Evolutionary conservation across 2,113 vertebrate species (phyloP).

Genomic region (Callorhinus ursinus): DNA sequence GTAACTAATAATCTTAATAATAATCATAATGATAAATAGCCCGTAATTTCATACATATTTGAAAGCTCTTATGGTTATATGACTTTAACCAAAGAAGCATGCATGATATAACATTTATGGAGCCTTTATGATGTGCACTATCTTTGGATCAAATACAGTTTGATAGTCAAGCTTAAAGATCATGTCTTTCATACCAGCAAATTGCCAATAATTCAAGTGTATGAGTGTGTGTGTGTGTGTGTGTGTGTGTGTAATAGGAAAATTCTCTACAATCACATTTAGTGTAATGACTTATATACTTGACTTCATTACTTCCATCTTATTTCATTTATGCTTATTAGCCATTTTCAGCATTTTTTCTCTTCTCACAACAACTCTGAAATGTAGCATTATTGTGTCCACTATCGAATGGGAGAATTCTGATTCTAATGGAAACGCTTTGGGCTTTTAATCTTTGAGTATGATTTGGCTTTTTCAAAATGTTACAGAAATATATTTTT

Average conservation of each 20-base stretch:
- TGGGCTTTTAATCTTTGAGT: neutral
- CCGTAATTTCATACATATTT: neutral
- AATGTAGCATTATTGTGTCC: neutral
- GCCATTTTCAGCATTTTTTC: neutral
- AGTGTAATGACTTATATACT: neutral
- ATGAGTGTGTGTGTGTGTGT: neutral
- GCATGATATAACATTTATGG: neutral
- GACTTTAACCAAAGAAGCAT: neutral
- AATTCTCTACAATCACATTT: neutral
- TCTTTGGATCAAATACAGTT: neutral
- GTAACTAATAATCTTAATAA: neutral
- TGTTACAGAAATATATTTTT: neutral
- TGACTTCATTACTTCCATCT: neutral
- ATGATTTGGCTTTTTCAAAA: neutral
- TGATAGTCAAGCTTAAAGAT: neutral
- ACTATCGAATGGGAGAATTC: neutral
- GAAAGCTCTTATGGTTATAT: neutral
- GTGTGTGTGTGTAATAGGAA: neutral
- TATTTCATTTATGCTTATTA: neutral
- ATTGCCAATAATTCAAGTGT: neutral
- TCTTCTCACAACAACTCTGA: neutral
- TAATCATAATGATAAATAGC: neutral
- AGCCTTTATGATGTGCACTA: neutral
- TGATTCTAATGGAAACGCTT: neutral
- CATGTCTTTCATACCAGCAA: neutral